Evolutionary conservation across 2,797 vertebrate genomes (phyloP), one percentile per base, ranked within the genome.

Genomic region (Phaenicophaeus curvirostris): DNA sequence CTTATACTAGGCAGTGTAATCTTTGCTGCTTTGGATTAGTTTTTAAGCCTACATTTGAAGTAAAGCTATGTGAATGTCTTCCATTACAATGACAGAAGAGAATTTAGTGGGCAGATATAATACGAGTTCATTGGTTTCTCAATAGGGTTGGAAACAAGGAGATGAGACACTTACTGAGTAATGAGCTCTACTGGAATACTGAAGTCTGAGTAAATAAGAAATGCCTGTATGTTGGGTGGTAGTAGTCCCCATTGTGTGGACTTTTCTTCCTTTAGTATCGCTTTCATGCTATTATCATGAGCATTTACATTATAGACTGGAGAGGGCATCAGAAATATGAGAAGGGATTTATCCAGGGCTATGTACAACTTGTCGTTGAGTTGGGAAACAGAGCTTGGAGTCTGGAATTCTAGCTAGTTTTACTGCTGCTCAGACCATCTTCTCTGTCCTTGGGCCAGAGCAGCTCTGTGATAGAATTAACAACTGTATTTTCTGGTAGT

Each of bases 191-290:
- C 24, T 44, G 57, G 12, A 50, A 27, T 74, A 8, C 21, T 2
- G 3, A 20, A 13, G 13, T 59, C 83, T 71, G n/a, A n/a, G 5
- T 30, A 33, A 50, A 33, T 24, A 41, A 81, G 35, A 24, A 71
- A 28, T 37, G 15, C 19, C 37, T 0, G 0, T 30, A 3, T 0
- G 0, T 15, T 46, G 44, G 7, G 42, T 79, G 37, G 20, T 9
- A 55, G 41, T 5, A 51, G 25, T 44, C 16, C 31, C 16, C 11
- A 14, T 10, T 42, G 27, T 5, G 1, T 33, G 65, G 35, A 48
- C 21, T 48, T 48, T 46, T 72, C n/a, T 48, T 62, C 24, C 44
- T 58, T 30, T 21, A 21, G 14, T 11, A 12, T 74, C 50, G 5
- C 41, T 57, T 57, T 3, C 30, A 50, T 74, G 53, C 57, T 30